A percentile compares a stretch with the other conserved stretches of the same genome.
phyloP scores from a whole-genome alignment of 2,113 vertebrate species.

The Malurus elegans region DNA sequence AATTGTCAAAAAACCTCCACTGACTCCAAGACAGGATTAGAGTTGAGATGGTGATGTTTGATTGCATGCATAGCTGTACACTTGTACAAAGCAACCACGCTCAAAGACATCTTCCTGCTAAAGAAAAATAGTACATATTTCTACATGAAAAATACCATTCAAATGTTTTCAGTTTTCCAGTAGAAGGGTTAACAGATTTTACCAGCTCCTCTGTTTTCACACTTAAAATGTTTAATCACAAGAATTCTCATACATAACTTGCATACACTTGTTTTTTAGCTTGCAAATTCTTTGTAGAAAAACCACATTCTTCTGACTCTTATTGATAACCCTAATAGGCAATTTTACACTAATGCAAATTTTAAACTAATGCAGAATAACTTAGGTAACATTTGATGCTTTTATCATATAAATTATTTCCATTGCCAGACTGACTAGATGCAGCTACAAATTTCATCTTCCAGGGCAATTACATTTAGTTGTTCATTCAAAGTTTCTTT shows the following conservation, averaged over 20 bases:
- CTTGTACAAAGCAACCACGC: background rate
- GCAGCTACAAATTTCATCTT: background rate
- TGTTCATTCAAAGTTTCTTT: background rate
- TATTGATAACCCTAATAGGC: background rate
- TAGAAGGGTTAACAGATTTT: background rate
- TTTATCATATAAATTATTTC: background rate
- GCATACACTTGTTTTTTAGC: background rate
- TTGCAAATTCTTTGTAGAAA: background rate
- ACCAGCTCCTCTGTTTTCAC: background rate
- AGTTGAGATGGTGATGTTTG: background rate
- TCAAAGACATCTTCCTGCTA: background rate
- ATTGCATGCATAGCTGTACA: background rate
- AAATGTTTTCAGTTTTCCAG: background rate
- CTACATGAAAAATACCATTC: background rate
- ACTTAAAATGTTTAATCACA: background rate
- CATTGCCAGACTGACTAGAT: background rate
- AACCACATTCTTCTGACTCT: background rate
- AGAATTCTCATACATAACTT: background rate
- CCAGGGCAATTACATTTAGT: background rate
- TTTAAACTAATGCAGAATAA: background rate
- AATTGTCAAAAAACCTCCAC: background rate
- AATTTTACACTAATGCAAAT: background rate
- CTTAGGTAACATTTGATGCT: background rate
- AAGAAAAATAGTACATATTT: background rate
- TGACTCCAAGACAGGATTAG: background rate